These are phyloP conservation scores for Phanerotoma sp. DNA, from an alignment of 2,888 invertebrate species.

Conservation along the genomic window DNA sequence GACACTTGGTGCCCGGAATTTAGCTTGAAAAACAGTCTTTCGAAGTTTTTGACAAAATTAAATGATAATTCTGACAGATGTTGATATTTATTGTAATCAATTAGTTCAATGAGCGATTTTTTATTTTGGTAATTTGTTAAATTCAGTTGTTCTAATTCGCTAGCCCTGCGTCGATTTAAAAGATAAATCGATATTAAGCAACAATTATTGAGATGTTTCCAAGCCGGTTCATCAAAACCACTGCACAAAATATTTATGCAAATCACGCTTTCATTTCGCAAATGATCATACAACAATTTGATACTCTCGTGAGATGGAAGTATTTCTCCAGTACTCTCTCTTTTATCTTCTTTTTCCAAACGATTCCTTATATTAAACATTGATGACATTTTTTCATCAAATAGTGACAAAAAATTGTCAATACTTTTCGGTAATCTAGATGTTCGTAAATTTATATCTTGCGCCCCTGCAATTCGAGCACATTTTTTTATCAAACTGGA, in stretches of 20 bases:
- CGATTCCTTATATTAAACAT: constrained; percentile 17
- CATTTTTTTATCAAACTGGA: constrained; percentile 16
- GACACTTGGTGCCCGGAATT: constrained; percentile 21
- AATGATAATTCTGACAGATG: not conserved
- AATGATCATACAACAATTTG: constrained; percentile 5
- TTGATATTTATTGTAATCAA: too few relatives aligned
- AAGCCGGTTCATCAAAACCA: constrained; percentile 8
- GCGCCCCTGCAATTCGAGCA: not conserved
- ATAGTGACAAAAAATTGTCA: constrained; percentile 4
- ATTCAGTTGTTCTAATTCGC: constrained; percentile 8
- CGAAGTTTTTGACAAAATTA: constrained; percentile 1
- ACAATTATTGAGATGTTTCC: not conserved
- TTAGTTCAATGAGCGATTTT: not conserved
- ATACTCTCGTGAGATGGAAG: constrained; percentile 5
- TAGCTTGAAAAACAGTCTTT: constrained; percentile 10
- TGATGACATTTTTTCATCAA: constrained; percentile 15
- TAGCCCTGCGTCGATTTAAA: constrained; percentile 18
- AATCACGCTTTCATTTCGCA: constrained; percentile 1
- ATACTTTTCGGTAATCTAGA: too few relatives aligned
- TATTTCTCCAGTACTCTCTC: not conserved
- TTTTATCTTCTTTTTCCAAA: not conserved
- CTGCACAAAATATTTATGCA: not conserved
- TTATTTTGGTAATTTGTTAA: too few relatives aligned
- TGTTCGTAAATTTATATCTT: too few relatives aligned
- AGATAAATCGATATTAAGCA: constrained; percentile 6